Evolutionary conservation across 2,888 invertebrate species (phyloP), one percentile per base, ranked within the genome.

Genomic region (Plusia festucae): DNA sequence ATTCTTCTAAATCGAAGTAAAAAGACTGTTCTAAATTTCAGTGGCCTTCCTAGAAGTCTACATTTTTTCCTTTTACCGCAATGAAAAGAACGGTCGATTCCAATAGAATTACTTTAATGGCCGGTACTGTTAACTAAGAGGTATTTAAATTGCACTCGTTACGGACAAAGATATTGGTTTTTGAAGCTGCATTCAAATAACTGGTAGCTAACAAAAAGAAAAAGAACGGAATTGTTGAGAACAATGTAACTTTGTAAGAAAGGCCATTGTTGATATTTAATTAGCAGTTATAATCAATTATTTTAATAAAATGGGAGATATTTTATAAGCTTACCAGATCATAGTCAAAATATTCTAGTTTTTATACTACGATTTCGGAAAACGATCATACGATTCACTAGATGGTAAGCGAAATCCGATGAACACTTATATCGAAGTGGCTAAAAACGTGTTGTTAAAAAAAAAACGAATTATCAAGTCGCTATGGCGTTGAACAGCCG

Each of bases 101-200:
- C 20, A 49, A 49, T 20, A 5, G 1, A 56, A 65, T 30, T 46
- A 16, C 15, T 20, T 49, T 49, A 49, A 49, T 13, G 9, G 20
- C 20, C 46, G 13, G 20, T 9, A 11, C 13, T 51, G 7, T 58
- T 62, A 16, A 55, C 40, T 32, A 13, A 16, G 11, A 27, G 46
- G 53, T 58, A 57, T 53, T 58, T 22, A 63, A 63, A 57, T 62
- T 52, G 62, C 24, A 24, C 34, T 40, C 24, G 34, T 51, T 51
- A 16, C 51, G 8, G 32, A 58, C 32, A 32, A 34, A 32, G 32
- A 32, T 20, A 20, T 51, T 58, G 32, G 16, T 27, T 49, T 49
- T 20, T 2, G 9, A 40, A 40, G 18, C 18, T 49, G 46, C 46
- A 49, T 1, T 20, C 18, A 18, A 18, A 46, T 11, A 18, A 18